Conservation (phyloP, 2,888 invertebrate species). For the Choristoneura rosaceana region DNA sequence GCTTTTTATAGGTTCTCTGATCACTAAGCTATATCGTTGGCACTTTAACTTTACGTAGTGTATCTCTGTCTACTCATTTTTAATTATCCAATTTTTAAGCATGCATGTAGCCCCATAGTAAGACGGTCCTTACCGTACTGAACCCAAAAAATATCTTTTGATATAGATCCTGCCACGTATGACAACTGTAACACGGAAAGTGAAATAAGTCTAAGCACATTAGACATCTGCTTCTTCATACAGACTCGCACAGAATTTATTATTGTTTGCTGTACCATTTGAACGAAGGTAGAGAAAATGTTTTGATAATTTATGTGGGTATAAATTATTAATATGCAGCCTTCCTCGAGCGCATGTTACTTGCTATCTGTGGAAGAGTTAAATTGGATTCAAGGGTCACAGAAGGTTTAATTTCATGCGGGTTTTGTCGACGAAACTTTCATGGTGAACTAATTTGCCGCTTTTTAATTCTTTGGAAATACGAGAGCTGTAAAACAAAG, state of each 20-base stretch:
- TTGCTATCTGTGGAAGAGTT: conserved; percentile 68
- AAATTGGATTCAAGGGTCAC: conserved; percentile 74
- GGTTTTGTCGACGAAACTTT: conserved; percentile 63
- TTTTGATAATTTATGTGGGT: conserved; percentile 69
- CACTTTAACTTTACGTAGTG: no score
- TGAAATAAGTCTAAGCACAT: conserved; percentile 9
- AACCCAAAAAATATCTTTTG: background rate
- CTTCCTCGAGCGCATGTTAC: conserved; percentile 50
- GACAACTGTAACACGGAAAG: background rate
- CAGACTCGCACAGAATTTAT: conserved; percentile 49
- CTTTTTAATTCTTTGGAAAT: conserved; percentile 58
- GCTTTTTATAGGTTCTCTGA: no score
- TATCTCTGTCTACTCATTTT: no score
- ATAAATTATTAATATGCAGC: conserved; percentile 70
- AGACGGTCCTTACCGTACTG: background rate
- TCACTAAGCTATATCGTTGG: no score
- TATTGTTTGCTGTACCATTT: conserved; percentile 55
- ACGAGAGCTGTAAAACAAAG: background rate
- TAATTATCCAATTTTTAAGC: no score
- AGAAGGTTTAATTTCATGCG: conserved; percentile 71
- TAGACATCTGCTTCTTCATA: conserved; percentile 23
- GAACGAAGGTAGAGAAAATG: conserved; percentile 52
- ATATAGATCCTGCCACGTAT: background rate
- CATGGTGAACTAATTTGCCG: conserved; percentile 61
- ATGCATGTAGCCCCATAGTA: no score